These are phyloP conservation scores for Crotalus viridis DNA, from an alignment of 2,113 vertebrate species.

Conservation along the genomic window DNA sequence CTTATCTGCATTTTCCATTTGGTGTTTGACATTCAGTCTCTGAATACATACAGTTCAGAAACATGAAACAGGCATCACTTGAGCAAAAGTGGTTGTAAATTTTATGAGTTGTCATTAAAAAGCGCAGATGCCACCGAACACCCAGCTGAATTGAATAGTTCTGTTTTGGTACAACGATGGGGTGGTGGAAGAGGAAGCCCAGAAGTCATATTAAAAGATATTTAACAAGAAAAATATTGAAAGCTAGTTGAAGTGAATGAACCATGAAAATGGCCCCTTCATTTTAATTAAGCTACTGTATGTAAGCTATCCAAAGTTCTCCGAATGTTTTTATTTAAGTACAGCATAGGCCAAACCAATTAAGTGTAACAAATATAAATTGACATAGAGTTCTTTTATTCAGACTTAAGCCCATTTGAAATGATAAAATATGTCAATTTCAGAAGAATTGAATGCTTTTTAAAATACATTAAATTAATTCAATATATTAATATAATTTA, in stretches of 20 bases:
- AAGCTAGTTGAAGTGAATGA: neutral
- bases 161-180: neutral
- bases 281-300: conserved; percentile 19
- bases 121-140: neutral
- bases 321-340: neutral
- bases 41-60: conserved; percentile 10
- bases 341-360: neutral
- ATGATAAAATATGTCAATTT: neutral
- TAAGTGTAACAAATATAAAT: conserved; percentile 17
- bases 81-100: neutral
- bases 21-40: neutral
- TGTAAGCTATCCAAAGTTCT: neutral
- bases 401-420: conserved; percentile 7
- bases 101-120: conserved; percentile 29
- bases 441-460: neutral
- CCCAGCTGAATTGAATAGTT: neutral
- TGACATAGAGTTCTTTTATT: neutral
- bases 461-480: neutral
- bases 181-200: neutral
- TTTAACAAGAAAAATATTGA: neutral
- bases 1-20: neutral
- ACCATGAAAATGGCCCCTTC: neutral
- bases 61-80: neutral
- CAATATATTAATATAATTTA: neutral
- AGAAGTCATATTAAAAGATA: neutral